phyloP scores from a whole-genome alignment of 2,888 invertebrate genomes.

The Tenthredo livida region DNA sequence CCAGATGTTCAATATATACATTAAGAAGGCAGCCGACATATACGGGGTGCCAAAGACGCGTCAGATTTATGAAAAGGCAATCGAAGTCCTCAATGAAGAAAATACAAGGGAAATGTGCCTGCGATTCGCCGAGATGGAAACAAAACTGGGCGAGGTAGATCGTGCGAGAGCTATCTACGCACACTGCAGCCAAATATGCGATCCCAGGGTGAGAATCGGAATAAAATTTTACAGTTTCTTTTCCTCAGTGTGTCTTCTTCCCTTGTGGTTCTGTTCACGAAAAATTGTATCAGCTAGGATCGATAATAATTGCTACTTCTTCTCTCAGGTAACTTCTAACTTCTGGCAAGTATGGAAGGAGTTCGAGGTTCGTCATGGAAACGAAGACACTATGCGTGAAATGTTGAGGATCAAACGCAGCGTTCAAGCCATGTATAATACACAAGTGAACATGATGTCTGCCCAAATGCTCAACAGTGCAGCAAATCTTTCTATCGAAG shows the following conservation, averaged over 20 bases:
- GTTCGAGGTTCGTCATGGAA: conserved; percentile 99
- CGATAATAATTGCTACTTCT: neutral
- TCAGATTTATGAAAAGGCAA: conserved; percentile 98
- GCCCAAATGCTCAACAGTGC: conserved; percentile 96
- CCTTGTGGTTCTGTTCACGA: neutral
- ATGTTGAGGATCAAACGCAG: conserved; percentile 98
- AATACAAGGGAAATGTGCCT: conserved; percentile 97
- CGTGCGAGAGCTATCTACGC: conserved; percentile 97
- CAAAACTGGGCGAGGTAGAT: conserved; percentile 98
- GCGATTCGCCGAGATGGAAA: conserved; percentile 98
- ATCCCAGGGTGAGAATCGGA: conserved; percentile 89
- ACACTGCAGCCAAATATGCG: conserved; percentile 99
- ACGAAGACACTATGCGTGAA: conserved; percentile 99
- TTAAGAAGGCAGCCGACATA: conserved; percentile 98
- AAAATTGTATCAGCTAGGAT: neutral
- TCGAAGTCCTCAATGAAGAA: conserved; percentile 94
- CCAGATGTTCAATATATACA: conserved; percentile 97
- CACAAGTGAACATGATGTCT: conserved; percentile 99
- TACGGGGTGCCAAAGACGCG: conserved; percentile 98
- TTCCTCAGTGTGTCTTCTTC: neutral
- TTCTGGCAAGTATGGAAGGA: conserved; percentile 99
- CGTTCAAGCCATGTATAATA: conserved; percentile 98
- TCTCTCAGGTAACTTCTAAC: conserved; percentile 84
- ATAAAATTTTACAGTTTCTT: neutral
- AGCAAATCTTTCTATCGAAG: conserved; percentile 83